Base-by-base conservation (phyloP, 2,888 invertebrate genomes). In the Embidobia sp. region DNA sequence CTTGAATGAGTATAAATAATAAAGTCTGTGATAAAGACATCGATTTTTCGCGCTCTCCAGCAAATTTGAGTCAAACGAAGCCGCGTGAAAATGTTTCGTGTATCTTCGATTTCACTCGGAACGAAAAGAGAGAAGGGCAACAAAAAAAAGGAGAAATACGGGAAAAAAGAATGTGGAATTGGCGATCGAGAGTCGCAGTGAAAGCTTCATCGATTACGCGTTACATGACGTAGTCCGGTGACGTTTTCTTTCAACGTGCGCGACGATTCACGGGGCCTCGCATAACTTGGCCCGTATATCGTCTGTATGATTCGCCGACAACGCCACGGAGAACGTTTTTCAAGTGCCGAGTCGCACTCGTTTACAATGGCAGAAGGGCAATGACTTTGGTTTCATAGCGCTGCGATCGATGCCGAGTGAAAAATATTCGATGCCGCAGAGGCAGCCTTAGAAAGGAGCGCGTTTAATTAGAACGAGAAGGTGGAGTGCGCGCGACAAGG, bases 391-490 rank as follows among this genome's bases (percentile, higher is more conserved):
- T 69, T 64, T 69, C 55, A 42, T 61, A 61, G 49, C 33, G 53
- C 42, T 37, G 49, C 51, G 74, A 74, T 74, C 75, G 67, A 69
- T 75, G 61, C 42, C 57, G 75, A 63, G 37, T 49, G 63, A 69
- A 76, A 76, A 69, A 55, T 61, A 69, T 59, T 48, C 69, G 75
- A 75, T 63, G 49, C 64, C 44, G 74, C 64, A 35, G 59, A 49
- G 49, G 74, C 69, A 76, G 51, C 69, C 69, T 76, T 75, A 67
- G 61, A 67, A 75, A 75, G 69, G 63, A 69, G 61, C 69, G 55
- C 44, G 75, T 63, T 69, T 69, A 69, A 76, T 69, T 69, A 64
- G 72, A 72, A 63, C 63, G 63, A 64, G 49, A 64, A 72, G 72
- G 72, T 72, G 49, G 53, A 72, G 61, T 63, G 64, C 63, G 63